Percentiles rank a stretch among this genome's conserved stretches.
Evolutionary conservation across 2,888 invertebrate genomes (phyloP).

Genomic region (Eilema depressum): DNA sequence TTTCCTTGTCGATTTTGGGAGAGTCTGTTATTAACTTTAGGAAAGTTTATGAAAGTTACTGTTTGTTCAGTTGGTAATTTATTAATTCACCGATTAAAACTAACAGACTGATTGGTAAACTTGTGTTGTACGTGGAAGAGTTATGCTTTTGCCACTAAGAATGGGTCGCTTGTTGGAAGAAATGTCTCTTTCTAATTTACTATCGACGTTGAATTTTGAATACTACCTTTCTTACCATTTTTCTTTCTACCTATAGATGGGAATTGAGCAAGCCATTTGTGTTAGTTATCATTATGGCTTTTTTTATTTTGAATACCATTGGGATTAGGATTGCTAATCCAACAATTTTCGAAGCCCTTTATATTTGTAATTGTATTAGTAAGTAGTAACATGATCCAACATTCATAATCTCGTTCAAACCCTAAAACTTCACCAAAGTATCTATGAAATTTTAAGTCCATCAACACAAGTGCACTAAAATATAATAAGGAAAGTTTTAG

Average conservation of each 20-base stretch:
- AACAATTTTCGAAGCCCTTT: too few species aligned
- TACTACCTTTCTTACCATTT: too few species aligned
- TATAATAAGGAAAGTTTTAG: too few species aligned
- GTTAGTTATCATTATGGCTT: background rate
- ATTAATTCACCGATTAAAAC: background rate
- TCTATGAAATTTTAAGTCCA: background rate
- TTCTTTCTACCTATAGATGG: too few species aligned
- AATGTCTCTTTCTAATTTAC: too few species aligned
- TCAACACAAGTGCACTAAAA: background rate
- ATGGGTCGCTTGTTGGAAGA: too few species aligned
- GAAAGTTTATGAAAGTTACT: background rate
- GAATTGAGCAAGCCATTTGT: background rate
- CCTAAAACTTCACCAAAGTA: background rate
- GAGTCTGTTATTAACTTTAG: background rate
- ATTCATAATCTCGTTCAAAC: background rate
- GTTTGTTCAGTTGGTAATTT: background rate
- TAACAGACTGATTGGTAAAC: background rate
- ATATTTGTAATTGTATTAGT: background rate
- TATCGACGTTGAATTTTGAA: too few species aligned
- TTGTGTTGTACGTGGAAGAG: background rate
- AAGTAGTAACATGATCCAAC: background rate
- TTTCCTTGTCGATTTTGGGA: constrained; percentile 3
- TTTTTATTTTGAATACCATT: too few species aligned
- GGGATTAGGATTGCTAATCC: too few species aligned
- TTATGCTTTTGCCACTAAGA: background rate